Evolutionary conservation across 2,113 vertebrate species (phyloP).

Genomic region (Daphoenositta chrysoptera): DNA sequence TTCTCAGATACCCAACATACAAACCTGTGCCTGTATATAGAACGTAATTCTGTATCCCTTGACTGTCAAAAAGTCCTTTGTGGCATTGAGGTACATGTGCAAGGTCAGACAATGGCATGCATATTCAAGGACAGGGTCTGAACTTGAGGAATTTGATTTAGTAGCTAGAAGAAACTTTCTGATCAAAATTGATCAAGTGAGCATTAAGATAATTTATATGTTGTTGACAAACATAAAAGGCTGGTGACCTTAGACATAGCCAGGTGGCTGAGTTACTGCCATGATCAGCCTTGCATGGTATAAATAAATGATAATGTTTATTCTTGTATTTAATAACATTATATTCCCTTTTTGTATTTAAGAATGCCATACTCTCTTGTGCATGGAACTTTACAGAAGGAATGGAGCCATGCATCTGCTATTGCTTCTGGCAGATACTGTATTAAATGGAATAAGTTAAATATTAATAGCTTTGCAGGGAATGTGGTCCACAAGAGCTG

Average conservation of each 20-base stretch:
- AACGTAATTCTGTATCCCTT: not conserved
- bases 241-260: not conserved
- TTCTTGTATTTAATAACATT: not conserved
- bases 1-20: not conserved
- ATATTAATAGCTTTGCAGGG: slow-evolving; percentile 40
- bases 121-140: not conserved
- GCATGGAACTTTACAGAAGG: not conserved
- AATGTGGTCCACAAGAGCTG: not conserved
- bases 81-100: not conserved
- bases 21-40: not conserved
- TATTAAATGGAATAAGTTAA: slow-evolving; percentile 23
- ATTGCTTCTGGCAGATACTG: slow-evolving; percentile 30
- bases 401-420: not conserved
- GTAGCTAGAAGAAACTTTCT: not conserved
- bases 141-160: not conserved
- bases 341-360: not conserved
- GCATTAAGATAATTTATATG: not conserved
- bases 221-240: not conserved
- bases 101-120: not conserved
- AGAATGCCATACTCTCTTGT: not conserved
- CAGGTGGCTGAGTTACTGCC: not conserved
- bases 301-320: not conserved
- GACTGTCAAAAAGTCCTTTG: not conserved
- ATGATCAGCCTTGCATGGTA: not conserved
- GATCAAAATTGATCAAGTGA: not conserved